Base-by-base conservation (phyloP, 2,888 invertebrate genomes). In the Coenonympha arcania region DNA sequence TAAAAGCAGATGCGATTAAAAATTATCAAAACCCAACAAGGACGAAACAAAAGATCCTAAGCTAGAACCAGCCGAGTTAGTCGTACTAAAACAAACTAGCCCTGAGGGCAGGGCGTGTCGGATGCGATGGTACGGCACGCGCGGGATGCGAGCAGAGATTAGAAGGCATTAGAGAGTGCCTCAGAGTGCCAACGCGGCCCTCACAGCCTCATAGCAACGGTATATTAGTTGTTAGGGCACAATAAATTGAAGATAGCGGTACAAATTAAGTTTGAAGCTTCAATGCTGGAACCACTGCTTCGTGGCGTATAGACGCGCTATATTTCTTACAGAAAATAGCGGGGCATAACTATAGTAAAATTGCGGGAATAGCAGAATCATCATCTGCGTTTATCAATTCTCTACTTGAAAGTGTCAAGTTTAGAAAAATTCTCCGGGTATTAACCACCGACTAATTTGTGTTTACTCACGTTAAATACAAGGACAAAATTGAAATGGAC, bases 11-110 rank as follows among this genome's bases (percentile, higher is more conserved):
- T n/a, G n/a, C n/a, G n/a, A n/a, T n/a, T n/a, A n/a, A n/a, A n/a
- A n/a, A n/a, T n/a, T n/a, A n/a, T n/a, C n/a, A n/a, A n/a, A n/a
- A n/a, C n/a, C n/a, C n/a, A n/a, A n/a, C n/a, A n/a, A n/a, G 19
- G 9, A 11, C 42, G 39, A 49, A 48, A 40, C 15, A 13, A 48
- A 53, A 50, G 4, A 24, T n/a, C 50, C 59, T 44, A 53, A 63
- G 43, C 42, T 52, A 45, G 58, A 64, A 54, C 36, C 50, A 11
- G 39, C 63, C 44, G 44, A 62, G 61, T 45, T 43, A 53, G 53
- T 70, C 72, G 71, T 70, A 70, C 69, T 70, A 76, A 75, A 80
- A 79, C 81, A 79, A 83, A 83, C 81, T 76, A 61, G 59, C 78
- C 76, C 50, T 62, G 55, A 69, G 82, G 69, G 37, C 63, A 62